These are phyloP conservation scores for Apodemia zela DNA, from an alignment of 2,888 invertebrate species.

Conservation along the genomic window DNA sequence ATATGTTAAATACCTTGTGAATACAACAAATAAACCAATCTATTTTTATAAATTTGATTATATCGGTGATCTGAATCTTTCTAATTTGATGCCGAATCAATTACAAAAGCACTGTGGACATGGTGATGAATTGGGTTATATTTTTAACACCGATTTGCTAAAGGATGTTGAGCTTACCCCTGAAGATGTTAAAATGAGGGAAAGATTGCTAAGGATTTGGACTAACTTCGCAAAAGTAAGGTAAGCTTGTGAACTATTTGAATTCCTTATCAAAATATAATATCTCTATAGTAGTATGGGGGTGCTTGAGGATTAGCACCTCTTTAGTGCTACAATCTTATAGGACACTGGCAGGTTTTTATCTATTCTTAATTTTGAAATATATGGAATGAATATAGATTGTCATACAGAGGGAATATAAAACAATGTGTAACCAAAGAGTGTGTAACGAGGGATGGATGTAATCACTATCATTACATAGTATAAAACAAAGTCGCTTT, in stretches of 20 bases:
- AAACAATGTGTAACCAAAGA: no score
- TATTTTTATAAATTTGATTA: constrained; percentile 69
- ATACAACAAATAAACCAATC: constrained; percentile 57
- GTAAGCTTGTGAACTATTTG: constrained; percentile 43
- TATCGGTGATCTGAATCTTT: constrained; percentile 56
- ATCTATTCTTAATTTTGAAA: no score
- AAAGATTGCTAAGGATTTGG: constrained; percentile 64
- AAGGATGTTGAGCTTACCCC: constrained; percentile 52
- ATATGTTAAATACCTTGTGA: constrained; percentile 55
- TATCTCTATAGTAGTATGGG: no score
- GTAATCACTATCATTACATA: no score
- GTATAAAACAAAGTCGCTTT: no score
- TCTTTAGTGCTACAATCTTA: no score
- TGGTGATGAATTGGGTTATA: constrained; percentile 61
- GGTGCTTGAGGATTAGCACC: no score
- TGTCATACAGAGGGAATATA: no score
- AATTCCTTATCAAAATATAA: neutral
- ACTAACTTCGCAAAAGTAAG: constrained; percentile 73
- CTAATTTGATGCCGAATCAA: constrained; percentile 37
- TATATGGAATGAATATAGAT: no score
- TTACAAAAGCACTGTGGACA: constrained; percentile 53
- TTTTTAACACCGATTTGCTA: constrained; percentile 58
- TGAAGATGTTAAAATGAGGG: constrained; percentile 61
- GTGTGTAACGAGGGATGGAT: no score
- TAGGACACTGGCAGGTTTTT: no score